Evolutionary conservation across 2,888 invertebrate genomes (phyloP).

Genomic region (Tigriopus californicus): DNA sequence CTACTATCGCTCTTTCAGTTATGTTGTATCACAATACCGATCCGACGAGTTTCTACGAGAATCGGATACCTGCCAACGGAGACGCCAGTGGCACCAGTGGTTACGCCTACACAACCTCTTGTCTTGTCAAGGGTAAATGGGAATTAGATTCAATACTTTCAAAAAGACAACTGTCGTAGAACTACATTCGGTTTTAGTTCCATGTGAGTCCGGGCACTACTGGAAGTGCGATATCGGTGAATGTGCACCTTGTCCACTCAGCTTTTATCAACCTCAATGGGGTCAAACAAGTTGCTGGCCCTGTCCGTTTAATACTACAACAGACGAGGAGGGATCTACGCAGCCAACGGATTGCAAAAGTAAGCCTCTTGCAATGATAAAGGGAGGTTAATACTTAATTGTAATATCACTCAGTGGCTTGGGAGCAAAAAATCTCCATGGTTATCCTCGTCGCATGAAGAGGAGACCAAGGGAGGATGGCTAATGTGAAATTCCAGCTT

Average conservation of each 20-base stretch:
- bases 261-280: conserved; percentile 26
- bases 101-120: conserved; percentile 14
- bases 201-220: conserved; percentile 25
- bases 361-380: no score
- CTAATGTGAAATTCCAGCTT: no score
- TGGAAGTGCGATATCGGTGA: conserved; percentile 22
- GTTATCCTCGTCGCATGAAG: no score
- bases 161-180: background rate
- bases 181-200: conserved; percentile 1
- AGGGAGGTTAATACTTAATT: no score
- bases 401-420: no score
- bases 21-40: no score
- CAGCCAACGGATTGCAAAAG: conserved; percentile 27
- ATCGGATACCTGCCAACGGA: no score
- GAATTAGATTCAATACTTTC: background rate
- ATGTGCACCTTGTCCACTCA: conserved; percentile 26
- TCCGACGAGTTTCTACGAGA: no score
- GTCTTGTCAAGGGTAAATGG: conserved; percentile 14
- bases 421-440: no score
- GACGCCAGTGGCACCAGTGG: background rate
- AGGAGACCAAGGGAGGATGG: no score
- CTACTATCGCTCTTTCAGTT: no score
- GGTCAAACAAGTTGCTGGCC: conserved; percentile 27
- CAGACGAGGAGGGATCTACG: conserved; percentile 25
- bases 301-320: conserved; percentile 28